phyloP scores from a whole-genome alignment of 2,888 invertebrate genomes.

The Eupithecia vulgata region DNA sequence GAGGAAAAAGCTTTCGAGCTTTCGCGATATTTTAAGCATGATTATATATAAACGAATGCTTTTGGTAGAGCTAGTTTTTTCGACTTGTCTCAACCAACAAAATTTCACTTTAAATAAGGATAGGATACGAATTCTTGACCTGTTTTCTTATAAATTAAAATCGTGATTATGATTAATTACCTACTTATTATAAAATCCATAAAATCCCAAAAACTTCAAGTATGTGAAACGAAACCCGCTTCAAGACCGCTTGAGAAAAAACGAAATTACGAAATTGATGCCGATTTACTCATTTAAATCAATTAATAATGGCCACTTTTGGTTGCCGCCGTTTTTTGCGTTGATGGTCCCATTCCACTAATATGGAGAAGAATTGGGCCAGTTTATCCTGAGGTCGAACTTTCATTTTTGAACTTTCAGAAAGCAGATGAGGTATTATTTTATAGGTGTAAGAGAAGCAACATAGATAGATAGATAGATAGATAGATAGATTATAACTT shows the following conservation, averaged over 20 bases:
- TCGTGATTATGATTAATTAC: slow-evolving; percentile 26
- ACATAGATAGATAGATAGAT: too few species aligned
- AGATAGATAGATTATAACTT: too few species aligned
- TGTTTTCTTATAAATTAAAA: slow-evolving; percentile 8
- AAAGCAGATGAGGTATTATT: slow-evolving; percentile 32
- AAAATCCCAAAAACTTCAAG: not conserved
- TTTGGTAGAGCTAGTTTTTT: not conserved
- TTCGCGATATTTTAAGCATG: not conserved
- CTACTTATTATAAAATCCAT: not conserved
- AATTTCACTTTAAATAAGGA: not conserved
- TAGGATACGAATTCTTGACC: not conserved
- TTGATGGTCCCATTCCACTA: slow-evolving; percentile 26
- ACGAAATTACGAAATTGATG: slow-evolving; percentile 39
- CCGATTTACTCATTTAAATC: slow-evolving; percentile 43
- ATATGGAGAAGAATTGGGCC: slow-evolving; percentile 49
- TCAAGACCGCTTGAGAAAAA: slow-evolving; percentile 36
- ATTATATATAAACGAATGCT: not conserved
- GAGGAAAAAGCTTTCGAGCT: not conserved
- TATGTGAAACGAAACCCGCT: slow-evolving; percentile 23
- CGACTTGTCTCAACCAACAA: not conserved
- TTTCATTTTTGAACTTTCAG: slow-evolving; percentile 49
- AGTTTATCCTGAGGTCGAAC: slow-evolving; percentile 39
- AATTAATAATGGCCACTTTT: slow-evolving; percentile 43
- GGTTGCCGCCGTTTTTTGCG: slow-evolving; percentile 40
- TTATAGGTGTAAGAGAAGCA: not conserved